Evolutionary conservation across 2,888 invertebrate species (phyloP).

Genomic region (Lasiommata megera): DNA sequence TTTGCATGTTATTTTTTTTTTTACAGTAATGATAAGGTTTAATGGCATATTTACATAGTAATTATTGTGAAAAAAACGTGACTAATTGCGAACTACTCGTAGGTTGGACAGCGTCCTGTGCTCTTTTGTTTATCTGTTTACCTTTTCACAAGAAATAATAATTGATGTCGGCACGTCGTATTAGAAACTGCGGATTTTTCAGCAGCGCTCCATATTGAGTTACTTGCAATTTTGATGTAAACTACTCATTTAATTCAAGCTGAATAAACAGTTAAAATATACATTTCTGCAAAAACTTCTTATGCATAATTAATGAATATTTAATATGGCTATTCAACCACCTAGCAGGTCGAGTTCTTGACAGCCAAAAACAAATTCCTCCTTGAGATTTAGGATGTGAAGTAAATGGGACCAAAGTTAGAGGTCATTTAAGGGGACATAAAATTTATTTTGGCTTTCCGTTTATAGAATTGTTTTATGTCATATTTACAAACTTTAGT

Average conservation of each 20-base stretch:
- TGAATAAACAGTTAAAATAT: neutral
- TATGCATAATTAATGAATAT: too few species aligned
- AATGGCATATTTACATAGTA: neutral
- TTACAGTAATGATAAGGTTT: neutral
- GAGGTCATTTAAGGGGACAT: too few species aligned
- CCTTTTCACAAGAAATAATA: neutral
- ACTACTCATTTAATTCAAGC: neutral
- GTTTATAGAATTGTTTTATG: too few species aligned
- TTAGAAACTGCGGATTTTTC: neutral
- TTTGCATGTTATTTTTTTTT: neutral
- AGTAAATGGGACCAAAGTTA: too few species aligned
- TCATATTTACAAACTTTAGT: too few species aligned
- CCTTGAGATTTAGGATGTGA: neutral
- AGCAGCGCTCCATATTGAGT: neutral
- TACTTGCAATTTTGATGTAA: neutral
- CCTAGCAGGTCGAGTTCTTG: too few species aligned
- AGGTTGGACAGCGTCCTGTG: conserved; percentile 1
- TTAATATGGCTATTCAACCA: too few species aligned
- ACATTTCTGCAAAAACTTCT: too few species aligned
- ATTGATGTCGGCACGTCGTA: neutral
- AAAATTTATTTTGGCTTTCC: too few species aligned
- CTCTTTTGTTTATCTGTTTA: neutral
- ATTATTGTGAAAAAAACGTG: conserved; percentile 10
- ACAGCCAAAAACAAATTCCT: too few species aligned
- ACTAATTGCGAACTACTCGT: neutral